Percentiles rank a stretch among this genome's conserved stretches.
phyloP scores from a whole-genome alignment of 2,113 vertebrate species.

The Tringa solitaria region DNA sequence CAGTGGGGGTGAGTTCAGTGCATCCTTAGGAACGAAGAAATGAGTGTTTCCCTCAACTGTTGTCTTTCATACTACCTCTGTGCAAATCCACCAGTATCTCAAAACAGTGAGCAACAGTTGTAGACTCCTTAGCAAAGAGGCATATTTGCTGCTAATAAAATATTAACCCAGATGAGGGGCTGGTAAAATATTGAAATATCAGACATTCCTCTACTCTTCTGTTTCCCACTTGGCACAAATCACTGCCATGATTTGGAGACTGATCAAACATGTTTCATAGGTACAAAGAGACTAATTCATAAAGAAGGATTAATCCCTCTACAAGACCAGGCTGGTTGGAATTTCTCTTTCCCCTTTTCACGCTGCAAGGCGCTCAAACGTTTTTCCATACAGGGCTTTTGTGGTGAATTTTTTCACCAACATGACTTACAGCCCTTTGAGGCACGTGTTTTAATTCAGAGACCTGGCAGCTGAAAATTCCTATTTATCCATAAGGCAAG shows the following conservation, averaged over 20 bases:
- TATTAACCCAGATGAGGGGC: background rate
- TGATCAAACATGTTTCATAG: conserved; percentile 27
- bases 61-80: background rate
- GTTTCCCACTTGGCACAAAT: conserved; percentile 38
- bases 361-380: background rate
- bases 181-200: conserved; percentile 51
- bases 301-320: conserved; percentile 24
- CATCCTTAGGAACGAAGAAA: background rate
- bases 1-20: rapidly evolving
- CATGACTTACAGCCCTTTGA: background rate
- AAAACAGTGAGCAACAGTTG: background rate
- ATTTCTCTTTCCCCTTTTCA: conserved; percentile 4
- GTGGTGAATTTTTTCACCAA: background rate
- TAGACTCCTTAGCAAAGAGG: background rate
- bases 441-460: background rate
- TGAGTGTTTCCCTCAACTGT: background rate
- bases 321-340: conserved; percentile 35
- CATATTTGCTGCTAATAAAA: background rate
- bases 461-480: background rate
- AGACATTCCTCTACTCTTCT: conserved; percentile 7
- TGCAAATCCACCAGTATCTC: background rate
- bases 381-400: background rate
- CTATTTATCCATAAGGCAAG: background rate
- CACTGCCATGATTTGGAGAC: conserved; percentile 4
- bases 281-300: conserved; percentile 45